Conservation (phyloP, 2,797 vertebrate species). For the Limnodromus scolopaceus region DNA sequence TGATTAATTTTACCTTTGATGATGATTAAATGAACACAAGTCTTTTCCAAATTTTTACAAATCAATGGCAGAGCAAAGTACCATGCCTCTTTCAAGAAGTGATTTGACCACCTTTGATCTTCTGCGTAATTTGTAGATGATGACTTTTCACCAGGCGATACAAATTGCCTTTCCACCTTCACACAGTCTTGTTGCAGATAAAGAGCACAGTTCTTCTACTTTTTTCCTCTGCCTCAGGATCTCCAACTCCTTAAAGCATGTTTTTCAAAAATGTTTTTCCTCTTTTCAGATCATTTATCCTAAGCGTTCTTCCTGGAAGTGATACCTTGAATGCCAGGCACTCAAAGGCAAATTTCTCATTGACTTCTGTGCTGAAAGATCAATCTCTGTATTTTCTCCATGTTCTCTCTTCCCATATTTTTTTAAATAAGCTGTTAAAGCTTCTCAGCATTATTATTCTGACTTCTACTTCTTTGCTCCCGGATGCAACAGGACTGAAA, state of each 20-base stretch:
- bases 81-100: background rate
- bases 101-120: background rate
- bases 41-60: background rate
- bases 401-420: background rate
- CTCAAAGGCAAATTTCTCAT: background rate
- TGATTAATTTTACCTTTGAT: background rate
- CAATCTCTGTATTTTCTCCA: background rate
- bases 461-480: background rate
- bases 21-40: background rate
- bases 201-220: background rate
- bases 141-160: background rate
- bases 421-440: background rate
- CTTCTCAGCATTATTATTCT: background rate
- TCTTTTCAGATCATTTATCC: background rate
- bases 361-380: background rate
- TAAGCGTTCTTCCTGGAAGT: background rate
- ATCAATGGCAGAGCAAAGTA: background rate
- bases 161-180: background rate
- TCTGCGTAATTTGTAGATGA: background rate
- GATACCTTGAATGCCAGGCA: background rate
- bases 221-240: background rate
- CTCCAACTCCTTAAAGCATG: background rate
- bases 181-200: background rate
- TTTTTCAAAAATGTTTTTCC: background rate
- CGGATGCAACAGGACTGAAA: background rate